Base-by-base conservation (phyloP, 2,888 invertebrate genomes). In the Fragum whitleyi region DNA sequence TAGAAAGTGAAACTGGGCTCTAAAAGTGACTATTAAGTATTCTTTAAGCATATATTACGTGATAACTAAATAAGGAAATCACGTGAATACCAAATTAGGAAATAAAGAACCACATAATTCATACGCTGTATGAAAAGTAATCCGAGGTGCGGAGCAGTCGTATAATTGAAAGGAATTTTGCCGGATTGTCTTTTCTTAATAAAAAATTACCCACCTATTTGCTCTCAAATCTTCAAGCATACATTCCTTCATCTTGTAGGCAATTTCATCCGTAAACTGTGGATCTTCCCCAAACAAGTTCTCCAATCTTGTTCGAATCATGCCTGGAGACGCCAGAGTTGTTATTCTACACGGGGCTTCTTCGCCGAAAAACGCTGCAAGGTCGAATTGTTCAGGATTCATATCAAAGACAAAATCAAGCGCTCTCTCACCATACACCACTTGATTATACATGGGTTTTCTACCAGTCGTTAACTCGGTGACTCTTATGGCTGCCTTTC, bases 401-500 rank as follows among this genome's bases (percentile, higher is more conserved):
- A 79, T 53, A 57, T 71, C 75, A 26, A 65, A 79, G 1, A 79
- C 74, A 19, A 75, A 75, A 55, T 79, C 79, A 2, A 61, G 21
- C 5, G 79, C 79, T 3, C 79, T 59, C 23, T 51, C 51, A 16
- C 51, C 51, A 16, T 51, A 51, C 14, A 51, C 21, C 14, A 21
- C n/a, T 21, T n/a, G 26, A 21, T 75, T 74, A 3, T 39, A 55
- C 42, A 69, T 65, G 9, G 79, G 79, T 16, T 57, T 39, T 23
- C n/a, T 16, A n/a, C 75, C 79, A 2, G 79, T 79, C 21, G 65
- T 75, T 14, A 79, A 55, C 62, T 69, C 51, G 9, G 79, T 79
- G 21, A 75, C 71, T 21, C 39, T 71, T 21, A 74, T 79, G 29
- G 79, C 79, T 2, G 79, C 79, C 28, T 79, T 23, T n/a, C 79